phyloP scores from a whole-genome alignment of 2,113 vertebrate genomes.

The Deroptyus accipitrinus region DNA sequence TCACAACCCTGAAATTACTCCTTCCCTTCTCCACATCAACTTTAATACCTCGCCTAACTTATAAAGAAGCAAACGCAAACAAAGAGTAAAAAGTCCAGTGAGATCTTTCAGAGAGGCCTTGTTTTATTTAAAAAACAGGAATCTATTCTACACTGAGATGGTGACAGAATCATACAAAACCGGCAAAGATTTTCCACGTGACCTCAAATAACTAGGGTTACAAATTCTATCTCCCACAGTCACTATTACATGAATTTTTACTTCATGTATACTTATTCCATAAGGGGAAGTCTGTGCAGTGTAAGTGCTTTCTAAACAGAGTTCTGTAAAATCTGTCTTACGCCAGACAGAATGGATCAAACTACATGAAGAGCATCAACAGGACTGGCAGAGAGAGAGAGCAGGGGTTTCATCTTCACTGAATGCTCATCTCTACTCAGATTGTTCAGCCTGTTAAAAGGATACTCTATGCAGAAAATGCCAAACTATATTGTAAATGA shows the following conservation, averaged over 20 bases:
- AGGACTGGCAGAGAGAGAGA: background rate
- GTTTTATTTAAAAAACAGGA: background rate
- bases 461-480: background rate
- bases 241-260: accelerated
- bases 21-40: background rate
- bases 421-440: background rate
- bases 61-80: constrained; percentile 51
- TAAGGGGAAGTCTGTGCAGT: background rate
- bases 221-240: background rate
- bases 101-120: constrained; percentile 26
- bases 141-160: background rate
- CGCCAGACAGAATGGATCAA: background rate
- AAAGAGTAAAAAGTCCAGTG: background rate
- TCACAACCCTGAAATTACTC: constrained; percentile 30
- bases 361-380: background rate
- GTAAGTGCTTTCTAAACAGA: background rate
- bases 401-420: background rate
- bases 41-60: constrained; percentile 46
- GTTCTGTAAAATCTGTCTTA: background rate
- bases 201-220: background rate
- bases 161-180: background rate
- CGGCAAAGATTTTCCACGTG: background rate
- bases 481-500: background rate
- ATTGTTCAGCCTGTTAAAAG: background rate
- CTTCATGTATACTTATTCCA: background rate